phyloP scores from a whole-genome alignment of 92 coral and sea anemone species.

The Parazoanthus atlanticus region DNA sequence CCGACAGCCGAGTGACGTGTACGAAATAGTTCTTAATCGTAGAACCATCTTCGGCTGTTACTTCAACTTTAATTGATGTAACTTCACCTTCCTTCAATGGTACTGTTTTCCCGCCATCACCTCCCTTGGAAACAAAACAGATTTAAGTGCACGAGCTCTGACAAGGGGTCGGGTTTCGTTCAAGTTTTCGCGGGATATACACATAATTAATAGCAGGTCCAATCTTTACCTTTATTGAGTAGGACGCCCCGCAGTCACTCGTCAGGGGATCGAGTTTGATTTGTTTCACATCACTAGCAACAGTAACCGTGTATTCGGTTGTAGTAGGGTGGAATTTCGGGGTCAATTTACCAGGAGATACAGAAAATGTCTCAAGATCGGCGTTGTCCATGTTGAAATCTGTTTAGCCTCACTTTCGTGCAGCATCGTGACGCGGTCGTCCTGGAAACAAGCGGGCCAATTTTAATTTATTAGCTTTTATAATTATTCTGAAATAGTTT shows the following conservation, averaged over 20 bases:
- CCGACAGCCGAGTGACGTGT: slow-evolving; percentile 80
- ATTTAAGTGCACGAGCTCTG: too few relatives aligned
- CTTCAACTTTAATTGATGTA: slow-evolving; percentile 86
- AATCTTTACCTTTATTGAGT: slow-evolving; percentile 74
- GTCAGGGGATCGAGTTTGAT: slow-evolving; percentile 93
- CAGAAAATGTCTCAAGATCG: slow-evolving; percentile 78
- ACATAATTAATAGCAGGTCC: not conserved
- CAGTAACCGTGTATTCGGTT: slow-evolving; percentile 84
- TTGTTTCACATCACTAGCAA: slow-evolving; percentile 87
- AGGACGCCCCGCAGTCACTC: slow-evolving; percentile 94
- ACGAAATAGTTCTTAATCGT: slow-evolving; percentile 87
- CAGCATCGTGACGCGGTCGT: slow-evolving; percentile 32
- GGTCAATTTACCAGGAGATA: slow-evolving; percentile 87
- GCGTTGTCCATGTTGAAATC: slow-evolving; percentile 89
- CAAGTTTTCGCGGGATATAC: slow-evolving; percentile 7
- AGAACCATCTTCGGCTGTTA: slow-evolving; percentile 93
- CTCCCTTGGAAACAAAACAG: slow-evolving; percentile 62
- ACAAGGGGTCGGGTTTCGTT: not conserved
- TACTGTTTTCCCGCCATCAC: slow-evolving; percentile 84
- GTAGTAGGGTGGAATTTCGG: slow-evolving; percentile 88
- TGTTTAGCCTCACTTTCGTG: slow-evolving; percentile 16
- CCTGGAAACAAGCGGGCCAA: slow-evolving; percentile 43
- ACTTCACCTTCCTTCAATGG: slow-evolving; percentile 81
- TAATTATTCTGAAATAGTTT: too few relatives aligned
- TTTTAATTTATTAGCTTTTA: too few relatives aligned